Evolutionary conservation across 2,888 invertebrate genomes (phyloP), one percentile per base, ranked within the genome.

Genomic region (Anoplius nigerrimus): DNA sequence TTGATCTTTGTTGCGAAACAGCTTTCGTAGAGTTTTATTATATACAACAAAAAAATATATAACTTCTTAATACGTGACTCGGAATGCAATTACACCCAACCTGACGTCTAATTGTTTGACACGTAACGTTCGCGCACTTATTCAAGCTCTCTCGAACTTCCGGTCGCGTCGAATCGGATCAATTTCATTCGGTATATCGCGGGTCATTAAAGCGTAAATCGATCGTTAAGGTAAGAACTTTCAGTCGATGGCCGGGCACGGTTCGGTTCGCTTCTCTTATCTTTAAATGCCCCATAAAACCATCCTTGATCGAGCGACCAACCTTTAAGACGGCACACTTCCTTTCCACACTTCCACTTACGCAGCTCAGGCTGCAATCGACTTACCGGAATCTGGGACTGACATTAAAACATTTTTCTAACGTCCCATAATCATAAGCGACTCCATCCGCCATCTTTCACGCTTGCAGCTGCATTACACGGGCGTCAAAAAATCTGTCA

Each of bases 151-250:
- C 48, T 65, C 59, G 62, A 71, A 58, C 74, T 76, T 74, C 62
- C 74, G 60, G 77, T 78, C 74, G 62, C 69, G 73, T 76, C 62
- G 56, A 46, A 42, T 21, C n/a, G 15, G 51, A 64, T 78, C 71
- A 66, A 71, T 63, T 67, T 55, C 48, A 57, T 51, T 45, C 54
- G 54, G 68, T 62, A 69, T 66, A 67, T 56, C 58, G 53, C 53
- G 45, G 34, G 52, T 66, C 72, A 61, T 79, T 80, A 78, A 79
- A 75, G 64, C 72, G 69, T 79, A 79, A 78, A 75, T 66, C 62
- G 64, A 69, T 70, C 74, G 78, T 79, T 78, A 79, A 79, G 67
- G 27, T 62, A 43, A 54, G 60, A 60, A 61, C 64, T 42, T 64
- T 60, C 65, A 60, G 65, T 66, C 58, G 20, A 55, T 51, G 58